Evolutionary conservation across 1,140 invertebrate species (phyloP).

Genomic region (Drosophila cardini): DNA sequence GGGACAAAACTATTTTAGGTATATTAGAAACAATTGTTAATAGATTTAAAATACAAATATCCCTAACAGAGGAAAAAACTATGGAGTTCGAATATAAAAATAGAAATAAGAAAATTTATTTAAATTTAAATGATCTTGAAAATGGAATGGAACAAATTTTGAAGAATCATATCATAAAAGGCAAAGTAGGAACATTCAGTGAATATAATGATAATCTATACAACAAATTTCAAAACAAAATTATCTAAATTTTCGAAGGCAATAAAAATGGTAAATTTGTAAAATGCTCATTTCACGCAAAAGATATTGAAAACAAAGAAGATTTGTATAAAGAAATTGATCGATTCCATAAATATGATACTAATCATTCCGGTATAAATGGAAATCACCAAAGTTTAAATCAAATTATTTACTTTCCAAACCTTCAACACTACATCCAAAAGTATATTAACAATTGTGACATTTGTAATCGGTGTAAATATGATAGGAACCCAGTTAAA

Average conservation of each 20-base stretch:
- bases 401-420: constrained; percentile 33
- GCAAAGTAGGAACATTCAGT: constrained; percentile 22
- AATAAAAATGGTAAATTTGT: constrained; percentile 42
- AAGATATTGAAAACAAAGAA: constrained; percentile 28
- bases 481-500: constrained; percentile 44
- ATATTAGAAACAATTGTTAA: constrained; percentile 31
- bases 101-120: constrained; percentile 24
- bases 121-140: constrained; percentile 21
- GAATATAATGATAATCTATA: constrained; percentile 28
- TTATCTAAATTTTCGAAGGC: constrained; percentile 19
- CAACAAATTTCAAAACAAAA: constrained; percentile 32
- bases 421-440: constrained; percentile 38
- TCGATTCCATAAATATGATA: constrained; percentile 12
- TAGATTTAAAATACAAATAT: constrained; percentile 28
- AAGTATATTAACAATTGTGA: constrained; percentile 49
- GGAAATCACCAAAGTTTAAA: constrained; percentile 39
- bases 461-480: constrained; percentile 45
- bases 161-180: constrained; percentile 21
- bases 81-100: constrained; percentile 21
- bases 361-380: constrained; percentile 31
- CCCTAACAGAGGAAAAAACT: constrained; percentile 21
- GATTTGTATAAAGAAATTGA: constrained; percentile 23
- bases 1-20: constrained; percentile 23
- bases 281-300: constrained; percentile 23
- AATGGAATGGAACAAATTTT: constrained; percentile 26